A percentile compares a stretch with the other conserved stretches of the same genome.
phyloP scores from a whole-genome alignment of 2,797 vertebrate genomes.

The Microtus californicus region DNA sequence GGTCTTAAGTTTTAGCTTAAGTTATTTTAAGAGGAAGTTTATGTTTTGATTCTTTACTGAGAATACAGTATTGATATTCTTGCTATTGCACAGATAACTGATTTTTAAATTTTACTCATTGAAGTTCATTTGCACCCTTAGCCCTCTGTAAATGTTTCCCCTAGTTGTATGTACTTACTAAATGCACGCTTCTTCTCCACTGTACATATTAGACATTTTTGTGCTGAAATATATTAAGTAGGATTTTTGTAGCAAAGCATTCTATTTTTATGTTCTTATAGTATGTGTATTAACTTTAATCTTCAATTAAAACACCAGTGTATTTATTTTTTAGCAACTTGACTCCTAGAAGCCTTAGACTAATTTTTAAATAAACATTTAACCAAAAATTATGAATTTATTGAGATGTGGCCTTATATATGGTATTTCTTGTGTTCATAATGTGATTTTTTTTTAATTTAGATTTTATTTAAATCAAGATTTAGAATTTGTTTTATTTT shows the following conservation, averaged over 20 bases:
- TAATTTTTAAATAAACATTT: constrained; percentile 73
- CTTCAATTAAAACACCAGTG: constrained; percentile 80
- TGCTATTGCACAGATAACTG: constrained; percentile 72
- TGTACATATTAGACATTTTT: constrained; percentile 86
- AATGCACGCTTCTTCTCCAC: constrained; percentile 83
- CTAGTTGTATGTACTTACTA: constrained; percentile 82
- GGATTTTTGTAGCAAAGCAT: constrained; percentile 85
- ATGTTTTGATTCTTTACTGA: constrained; percentile 68
- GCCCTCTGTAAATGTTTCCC: constrained; percentile 85
- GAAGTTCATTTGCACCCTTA: constrained; percentile 83
- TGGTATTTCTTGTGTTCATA: constrained; percentile 76
- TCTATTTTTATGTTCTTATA: constrained; percentile 84
- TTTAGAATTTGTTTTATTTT: constrained; percentile 57
- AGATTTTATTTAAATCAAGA: constrained; percentile 66
- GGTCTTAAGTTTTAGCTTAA: constrained; percentile 79
- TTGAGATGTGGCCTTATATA: constrained; percentile 83
- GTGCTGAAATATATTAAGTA: constrained; percentile 86
- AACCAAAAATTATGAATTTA: constrained; percentile 80
- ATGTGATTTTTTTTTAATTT: constrained; percentile 72
- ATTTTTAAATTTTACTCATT: constrained; percentile 81
- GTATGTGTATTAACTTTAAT: constrained; percentile 77
- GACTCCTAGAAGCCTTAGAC: constrained; percentile 85
- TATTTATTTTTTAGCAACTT: constrained; percentile 80
- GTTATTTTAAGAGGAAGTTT: constrained; percentile 74
- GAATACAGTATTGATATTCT: constrained; percentile 67